Conservation (phyloP, 1,140 invertebrate genomes). For the Hesperophylax magnus region DNA sequence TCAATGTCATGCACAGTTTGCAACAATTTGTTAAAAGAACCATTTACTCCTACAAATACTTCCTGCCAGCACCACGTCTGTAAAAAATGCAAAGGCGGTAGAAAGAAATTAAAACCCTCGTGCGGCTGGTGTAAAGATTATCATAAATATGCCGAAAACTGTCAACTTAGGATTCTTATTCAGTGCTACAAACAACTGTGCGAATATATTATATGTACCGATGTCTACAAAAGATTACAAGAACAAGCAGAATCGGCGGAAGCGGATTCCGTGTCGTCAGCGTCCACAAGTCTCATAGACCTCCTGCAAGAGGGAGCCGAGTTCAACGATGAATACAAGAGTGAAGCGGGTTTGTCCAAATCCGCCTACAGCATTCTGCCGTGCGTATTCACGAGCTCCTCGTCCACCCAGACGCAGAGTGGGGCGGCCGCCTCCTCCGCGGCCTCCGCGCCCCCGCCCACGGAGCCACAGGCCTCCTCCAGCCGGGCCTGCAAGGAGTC, state of each 20-base stretch:
- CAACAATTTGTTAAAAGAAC: conserved; percentile 85
- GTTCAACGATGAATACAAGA: conserved; percentile 84
- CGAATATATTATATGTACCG: conserved; percentile 82
- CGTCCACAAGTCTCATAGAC: conserved; percentile 76
- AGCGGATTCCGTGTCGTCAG: conserved; percentile 68
- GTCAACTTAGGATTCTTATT: conserved; percentile 83
- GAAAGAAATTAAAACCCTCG: conserved; percentile 86
- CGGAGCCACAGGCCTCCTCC: conserved; percentile 52
- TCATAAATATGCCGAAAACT: conserved; percentile 86
- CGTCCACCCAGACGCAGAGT: conserved; percentile 74
- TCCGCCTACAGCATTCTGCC: conserved; percentile 81
- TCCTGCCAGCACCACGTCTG: conserved; percentile 93
- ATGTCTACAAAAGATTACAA: conserved; percentile 76
- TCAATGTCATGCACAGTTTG: conserved; percentile 92
- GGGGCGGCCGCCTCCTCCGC: conserved; percentile 64
- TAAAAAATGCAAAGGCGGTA: conserved; percentile 82
- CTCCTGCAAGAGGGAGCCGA: conserved; percentile 85
- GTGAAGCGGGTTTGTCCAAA: conserved; percentile 77
- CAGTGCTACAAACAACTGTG: conserved; percentile 93
- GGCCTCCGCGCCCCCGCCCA: conserved; percentile 24
- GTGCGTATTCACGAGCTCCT: conserved; percentile 80
- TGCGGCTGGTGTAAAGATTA: conserved; percentile 91
- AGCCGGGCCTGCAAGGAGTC: no score
- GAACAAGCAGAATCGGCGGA: conserved; percentile 69
- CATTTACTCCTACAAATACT: conserved; percentile 84